Percentiles rank a stretch among this genome's conserved stretches.
Conservation (phyloP, 2,797 vertebrate genomes). For the Gobio occitaniae region DNA sequence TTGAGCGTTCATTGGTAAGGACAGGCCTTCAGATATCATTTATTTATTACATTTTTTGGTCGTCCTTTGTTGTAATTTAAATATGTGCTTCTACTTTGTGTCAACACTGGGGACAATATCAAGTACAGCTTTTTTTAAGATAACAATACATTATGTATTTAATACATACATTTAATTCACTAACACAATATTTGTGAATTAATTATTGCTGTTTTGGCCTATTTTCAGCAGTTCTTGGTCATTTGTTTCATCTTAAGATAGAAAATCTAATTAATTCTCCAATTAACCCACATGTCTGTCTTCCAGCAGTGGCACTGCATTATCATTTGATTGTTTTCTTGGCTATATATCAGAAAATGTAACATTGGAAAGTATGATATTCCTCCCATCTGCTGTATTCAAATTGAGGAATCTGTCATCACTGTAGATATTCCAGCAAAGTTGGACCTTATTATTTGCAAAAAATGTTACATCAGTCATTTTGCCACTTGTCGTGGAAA, state of each 20-base stretch:
- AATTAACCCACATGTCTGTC: constrained; percentile 10
- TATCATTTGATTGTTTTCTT: constrained; percentile 14
- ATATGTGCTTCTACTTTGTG: not conserved
- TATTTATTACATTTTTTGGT: not conserved
- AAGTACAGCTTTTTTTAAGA: not conserved
- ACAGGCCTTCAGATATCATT: not conserved
- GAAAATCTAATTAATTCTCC: not conserved
- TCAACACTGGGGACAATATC: not conserved
- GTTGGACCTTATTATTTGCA: constrained; percentile 28
- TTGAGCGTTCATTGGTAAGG: not conserved
- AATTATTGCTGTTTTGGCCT: not conserved
- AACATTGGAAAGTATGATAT: not conserved
- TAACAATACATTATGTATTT: not conserved
- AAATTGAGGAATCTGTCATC: constrained; percentile 13
- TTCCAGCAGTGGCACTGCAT: not conserved
- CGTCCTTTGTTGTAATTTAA: not conserved
- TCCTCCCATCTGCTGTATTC: not conserved
- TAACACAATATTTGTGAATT: not conserved
- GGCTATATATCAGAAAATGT: not conserved
- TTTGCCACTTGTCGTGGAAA: constrained; percentile 37
- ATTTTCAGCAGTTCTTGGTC: constrained; percentile 14
- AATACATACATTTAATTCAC: not conserved
- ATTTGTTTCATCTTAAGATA: not conserved
- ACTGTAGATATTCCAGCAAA: constrained; percentile 9
- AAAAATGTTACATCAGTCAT: constrained; percentile 10